Percentiles rank a stretch among this genome's conserved stretches.
These are phyloP conservation scores for Fundulus diaphanus DNA, from an alignment of 2,797 vertebrate genomes.

Conservation along the genomic window DNA sequence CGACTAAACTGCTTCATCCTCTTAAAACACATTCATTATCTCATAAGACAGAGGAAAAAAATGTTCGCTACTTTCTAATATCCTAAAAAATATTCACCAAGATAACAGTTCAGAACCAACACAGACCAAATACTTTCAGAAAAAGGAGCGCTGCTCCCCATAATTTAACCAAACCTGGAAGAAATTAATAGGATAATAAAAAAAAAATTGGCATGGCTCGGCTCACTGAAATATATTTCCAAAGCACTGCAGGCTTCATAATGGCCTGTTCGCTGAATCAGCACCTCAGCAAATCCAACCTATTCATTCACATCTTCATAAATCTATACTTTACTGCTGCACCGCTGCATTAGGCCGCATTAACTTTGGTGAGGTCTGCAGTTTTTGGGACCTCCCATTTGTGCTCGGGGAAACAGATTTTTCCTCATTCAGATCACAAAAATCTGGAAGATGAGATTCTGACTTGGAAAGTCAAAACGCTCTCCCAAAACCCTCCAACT, in stretches of 20 bases:
- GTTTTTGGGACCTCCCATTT: neutral
- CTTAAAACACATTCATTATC: neutral
- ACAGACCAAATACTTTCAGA: neutral
- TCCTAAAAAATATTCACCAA: no score
- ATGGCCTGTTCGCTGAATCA: slow-evolving; percentile 20
- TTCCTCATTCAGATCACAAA: neutral
- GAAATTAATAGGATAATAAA: neutral
- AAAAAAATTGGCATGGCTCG: slow-evolving; percentile 1
- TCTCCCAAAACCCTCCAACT: neutral
- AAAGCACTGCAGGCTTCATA: neutral
- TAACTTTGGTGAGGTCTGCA: neutral
- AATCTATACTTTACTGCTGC: neutral
- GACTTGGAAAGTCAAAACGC: neutral
- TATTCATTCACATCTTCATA: neutral
- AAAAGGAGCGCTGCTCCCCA: neutral
- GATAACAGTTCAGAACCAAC: neutral
- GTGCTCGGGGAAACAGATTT: neutral
- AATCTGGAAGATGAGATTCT: neutral
- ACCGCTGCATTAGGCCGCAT: neutral
- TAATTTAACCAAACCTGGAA: neutral
- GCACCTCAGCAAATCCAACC: slow-evolving; percentile 6
- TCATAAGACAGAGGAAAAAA: neutral
- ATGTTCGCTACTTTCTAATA: neutral
- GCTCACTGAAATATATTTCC: neutral
- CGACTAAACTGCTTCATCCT: neutral